Conservation (phyloP, 2,888 invertebrate species). For the Eupithecia inturbata region DNA sequence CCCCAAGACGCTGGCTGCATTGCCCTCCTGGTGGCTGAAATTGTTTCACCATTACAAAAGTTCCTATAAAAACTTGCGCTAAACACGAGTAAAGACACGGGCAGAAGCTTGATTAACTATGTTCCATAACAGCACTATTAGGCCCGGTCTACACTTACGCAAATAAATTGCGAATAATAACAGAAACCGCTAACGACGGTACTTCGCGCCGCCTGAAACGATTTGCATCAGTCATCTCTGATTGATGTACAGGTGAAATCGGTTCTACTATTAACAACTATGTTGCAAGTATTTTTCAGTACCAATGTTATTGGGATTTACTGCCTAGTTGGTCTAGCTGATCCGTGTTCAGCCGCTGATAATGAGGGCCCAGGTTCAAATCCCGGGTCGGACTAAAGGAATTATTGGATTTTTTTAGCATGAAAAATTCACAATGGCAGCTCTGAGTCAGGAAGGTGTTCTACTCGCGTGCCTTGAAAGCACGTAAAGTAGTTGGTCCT, state of each 20-base stretch:
- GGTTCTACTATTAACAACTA: neutral
- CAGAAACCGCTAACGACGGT: slow-evolving; percentile 60
- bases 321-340: neutral
- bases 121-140: slow-evolving; percentile 2
- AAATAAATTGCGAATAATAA: slow-evolving; percentile 58
- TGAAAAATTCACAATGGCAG: no score
- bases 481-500: no score
- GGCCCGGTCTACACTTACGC: slow-evolving; percentile 3
- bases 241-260: slow-evolving; percentile 46
- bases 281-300: neutral
- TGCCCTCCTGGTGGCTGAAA: no score
- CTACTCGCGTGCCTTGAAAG: no score
- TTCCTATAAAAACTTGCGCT: neutral
- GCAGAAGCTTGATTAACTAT: neutral
- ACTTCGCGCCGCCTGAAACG: slow-evolving; percentile 42
- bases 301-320: no score
- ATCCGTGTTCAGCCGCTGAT: neutral
- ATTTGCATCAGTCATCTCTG: slow-evolving; percentile 51
- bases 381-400: no score
- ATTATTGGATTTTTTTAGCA: no score
- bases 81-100: neutral
- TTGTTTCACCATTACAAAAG: no score
- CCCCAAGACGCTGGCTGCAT: no score
- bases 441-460: no score
- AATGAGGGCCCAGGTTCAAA: neutral